phyloP scores from a whole-genome alignment of 2,888 invertebrate genomes.

The Noctua fimbriata region DNA sequence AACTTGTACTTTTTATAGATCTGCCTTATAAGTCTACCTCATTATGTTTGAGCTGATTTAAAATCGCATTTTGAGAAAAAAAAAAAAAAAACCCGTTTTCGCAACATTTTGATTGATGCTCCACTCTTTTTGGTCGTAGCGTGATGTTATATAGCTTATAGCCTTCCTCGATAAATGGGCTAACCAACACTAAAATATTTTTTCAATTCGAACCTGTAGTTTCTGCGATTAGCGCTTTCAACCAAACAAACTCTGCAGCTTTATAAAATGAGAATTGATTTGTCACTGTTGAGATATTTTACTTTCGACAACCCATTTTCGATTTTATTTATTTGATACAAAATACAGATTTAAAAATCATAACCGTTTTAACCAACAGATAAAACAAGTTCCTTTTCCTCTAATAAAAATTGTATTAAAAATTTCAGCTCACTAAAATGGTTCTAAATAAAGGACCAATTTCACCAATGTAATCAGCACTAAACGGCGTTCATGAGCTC shows the following conservation, averaged over 20 bases:
- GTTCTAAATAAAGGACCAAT: neutral
- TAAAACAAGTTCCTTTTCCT: neutral
- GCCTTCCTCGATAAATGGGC: too few relatives aligned
- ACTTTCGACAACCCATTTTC: neutral
- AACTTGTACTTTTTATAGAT: slow-evolving; percentile 25
- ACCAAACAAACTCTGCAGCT: too few relatives aligned
- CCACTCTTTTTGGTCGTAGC: too few relatives aligned
- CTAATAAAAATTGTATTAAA: too few relatives aligned
- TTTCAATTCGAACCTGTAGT: too few relatives aligned
- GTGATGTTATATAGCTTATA: too few relatives aligned
- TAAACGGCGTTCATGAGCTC: neutral
- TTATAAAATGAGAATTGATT: too few relatives aligned
- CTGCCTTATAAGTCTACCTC: neutral
- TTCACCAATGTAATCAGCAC: neutral
- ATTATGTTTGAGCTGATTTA: neutral
- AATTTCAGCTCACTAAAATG: neutral
- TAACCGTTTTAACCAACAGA: neutral
- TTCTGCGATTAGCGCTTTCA: too few relatives aligned
- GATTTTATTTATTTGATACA: neutral
- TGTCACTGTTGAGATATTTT: neutral
- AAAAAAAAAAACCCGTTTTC: too few relatives aligned
- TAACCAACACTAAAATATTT: too few relatives aligned
- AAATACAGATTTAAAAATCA: neutral
- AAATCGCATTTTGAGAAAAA: too few relatives aligned
- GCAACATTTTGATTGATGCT: too few relatives aligned